Conservation (phyloP, 2,888 invertebrate species). For the Ctena decussata region DNA sequence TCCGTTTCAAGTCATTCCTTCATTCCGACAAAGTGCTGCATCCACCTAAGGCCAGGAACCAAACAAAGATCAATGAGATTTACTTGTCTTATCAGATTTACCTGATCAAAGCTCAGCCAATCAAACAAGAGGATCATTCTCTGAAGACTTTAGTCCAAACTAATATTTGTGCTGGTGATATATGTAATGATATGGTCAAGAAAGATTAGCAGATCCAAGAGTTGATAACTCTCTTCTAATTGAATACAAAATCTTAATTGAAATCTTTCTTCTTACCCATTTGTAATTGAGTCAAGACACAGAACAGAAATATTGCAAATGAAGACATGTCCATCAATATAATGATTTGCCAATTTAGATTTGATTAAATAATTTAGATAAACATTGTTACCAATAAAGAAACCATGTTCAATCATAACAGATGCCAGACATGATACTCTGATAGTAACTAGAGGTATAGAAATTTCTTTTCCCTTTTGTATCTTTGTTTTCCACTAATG, state of each 20-base stretch:
- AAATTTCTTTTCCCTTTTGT: too few species aligned
- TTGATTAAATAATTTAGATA: too few species aligned
- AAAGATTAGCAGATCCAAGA: neutral
- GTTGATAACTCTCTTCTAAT: neutral
- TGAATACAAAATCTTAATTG: constrained; percentile 3
- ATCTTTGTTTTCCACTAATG: too few species aligned
- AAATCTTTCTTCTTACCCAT: neutral
- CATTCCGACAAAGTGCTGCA: too few species aligned
- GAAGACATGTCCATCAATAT: neutral
- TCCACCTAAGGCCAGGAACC: neutral
- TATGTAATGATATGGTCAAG: neutral
- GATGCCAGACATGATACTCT: too few species aligned
- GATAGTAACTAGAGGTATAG: too few species aligned
- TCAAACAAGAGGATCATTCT: neutral
- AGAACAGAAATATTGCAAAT: neutral
- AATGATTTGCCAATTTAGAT: too few species aligned
- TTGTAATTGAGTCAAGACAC: too few species aligned
- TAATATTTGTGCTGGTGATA: neutral
- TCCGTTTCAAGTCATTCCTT: too few species aligned
- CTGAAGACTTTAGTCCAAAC: neutral
- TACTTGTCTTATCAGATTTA: neutral
- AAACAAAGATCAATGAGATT: neutral
- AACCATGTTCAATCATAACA: too few species aligned
- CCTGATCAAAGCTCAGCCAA: neutral
- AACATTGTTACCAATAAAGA: too few species aligned